Evolutionary conservation across 2,113 vertebrate species (phyloP).

Genomic region (Thalassoma bifasciatum): DNA sequence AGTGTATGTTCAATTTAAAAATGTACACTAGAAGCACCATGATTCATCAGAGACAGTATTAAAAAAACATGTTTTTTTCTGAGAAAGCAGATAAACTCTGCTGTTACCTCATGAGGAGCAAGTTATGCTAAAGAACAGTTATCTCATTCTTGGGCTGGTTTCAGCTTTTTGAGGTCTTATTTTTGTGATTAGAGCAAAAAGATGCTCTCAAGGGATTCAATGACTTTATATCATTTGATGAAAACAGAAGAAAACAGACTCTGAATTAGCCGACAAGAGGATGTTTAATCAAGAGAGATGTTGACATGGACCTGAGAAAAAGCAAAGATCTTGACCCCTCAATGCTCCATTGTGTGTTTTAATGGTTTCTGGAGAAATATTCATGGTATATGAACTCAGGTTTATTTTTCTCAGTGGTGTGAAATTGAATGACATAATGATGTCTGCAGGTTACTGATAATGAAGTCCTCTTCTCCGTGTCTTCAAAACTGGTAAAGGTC

Average conservation of each 20-base stretch:
- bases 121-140: conserved; percentile 15
- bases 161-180: conserved; percentile 4
- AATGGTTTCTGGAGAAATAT: not conserved
- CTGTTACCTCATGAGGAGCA: conserved; percentile 12
- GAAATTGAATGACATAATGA: no score
- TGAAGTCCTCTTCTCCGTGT: no score
- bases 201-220: not conserved
- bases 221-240: not conserved
- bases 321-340: no score
- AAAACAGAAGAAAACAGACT: not conserved
- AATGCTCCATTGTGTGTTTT: no score
- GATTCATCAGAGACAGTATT: not conserved
- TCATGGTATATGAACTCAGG: not conserved
- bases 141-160: not conserved
- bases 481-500: no score
- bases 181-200: conserved; percentile 4
- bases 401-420: not conserved
- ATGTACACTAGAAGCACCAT: not conserved
- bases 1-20: no score
- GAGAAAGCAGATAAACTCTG: conserved; percentile 18
- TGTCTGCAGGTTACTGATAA: no score
- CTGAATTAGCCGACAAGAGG: no score
- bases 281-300: not conserved
- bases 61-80: conserved; percentile 1
- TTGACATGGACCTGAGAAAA: not conserved